phyloP scores from a whole-genome alignment of 2,888 invertebrate genomes.

The Himalopsyche anomala region DNA sequence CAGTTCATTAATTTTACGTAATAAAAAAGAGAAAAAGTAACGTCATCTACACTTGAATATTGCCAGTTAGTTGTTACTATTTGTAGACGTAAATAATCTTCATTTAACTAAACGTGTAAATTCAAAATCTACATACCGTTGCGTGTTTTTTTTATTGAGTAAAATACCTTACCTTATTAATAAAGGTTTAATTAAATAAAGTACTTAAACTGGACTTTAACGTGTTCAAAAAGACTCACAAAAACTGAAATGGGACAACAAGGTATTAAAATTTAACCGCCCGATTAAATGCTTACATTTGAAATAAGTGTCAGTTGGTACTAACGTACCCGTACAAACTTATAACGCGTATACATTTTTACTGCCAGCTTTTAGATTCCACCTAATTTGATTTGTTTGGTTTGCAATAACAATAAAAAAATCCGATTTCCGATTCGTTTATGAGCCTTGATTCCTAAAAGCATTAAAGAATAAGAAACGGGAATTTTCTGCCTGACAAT shows the following conservation, averaged over 20 bases:
- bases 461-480: too few relatives aligned
- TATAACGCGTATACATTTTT: background rate
- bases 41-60: too few relatives aligned
- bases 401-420: conserved; percentile 1
- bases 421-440: conserved; percentile 2
- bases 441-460: background rate
- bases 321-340: background rate
- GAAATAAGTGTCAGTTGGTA: background rate
- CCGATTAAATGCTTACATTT: conserved; percentile 16
- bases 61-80: too few relatives aligned
- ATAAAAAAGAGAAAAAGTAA: too few relatives aligned
- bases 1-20: too few relatives aligned
- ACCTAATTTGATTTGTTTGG: conserved; percentile 8
- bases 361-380: conserved; percentile 9
- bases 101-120: too few relatives aligned
- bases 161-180: too few relatives aligned
- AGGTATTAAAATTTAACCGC: conserved; percentile 15
- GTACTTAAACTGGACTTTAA: background rate
- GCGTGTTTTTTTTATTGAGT: too few relatives aligned
- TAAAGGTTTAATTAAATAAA: too few relatives aligned
- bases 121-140: too few relatives aligned
- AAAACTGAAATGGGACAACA: conserved; percentile 14
- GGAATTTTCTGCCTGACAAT: too few relatives aligned
- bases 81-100: too few relatives aligned
- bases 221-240: conserved; percentile 3